Conservation (phyloP, 2,797 vertebrate genomes). For the Valencia hispanica region DNA sequence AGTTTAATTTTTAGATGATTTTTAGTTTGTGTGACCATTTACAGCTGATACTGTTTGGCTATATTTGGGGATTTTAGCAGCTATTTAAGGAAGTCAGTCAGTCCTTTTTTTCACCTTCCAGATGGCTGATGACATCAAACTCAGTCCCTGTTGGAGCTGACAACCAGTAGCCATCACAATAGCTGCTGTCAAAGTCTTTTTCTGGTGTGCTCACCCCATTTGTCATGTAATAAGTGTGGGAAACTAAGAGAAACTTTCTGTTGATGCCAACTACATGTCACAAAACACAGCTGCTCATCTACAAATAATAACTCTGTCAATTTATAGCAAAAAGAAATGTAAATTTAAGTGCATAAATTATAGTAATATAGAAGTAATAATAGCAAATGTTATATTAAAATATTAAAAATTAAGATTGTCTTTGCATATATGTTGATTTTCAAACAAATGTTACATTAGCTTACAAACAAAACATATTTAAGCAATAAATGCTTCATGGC, state of each 20-base stretch:
- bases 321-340: background rate
- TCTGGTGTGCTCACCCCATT: conserved; percentile 46
- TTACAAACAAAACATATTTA: conserved; percentile 16
- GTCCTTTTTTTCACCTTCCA: conserved; percentile 46
- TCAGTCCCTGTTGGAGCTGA: conserved; percentile 41
- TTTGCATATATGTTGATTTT: background rate
- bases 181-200: conserved; percentile 57
- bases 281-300: background rate
- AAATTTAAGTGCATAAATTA: background rate
- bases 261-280: background rate
- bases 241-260: conserved; percentile 54
- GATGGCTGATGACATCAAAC: conserved; percentile 54
- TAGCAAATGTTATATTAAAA: background rate
- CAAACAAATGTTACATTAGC: background rate
- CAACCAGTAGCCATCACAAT: background rate
- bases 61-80: background rate
- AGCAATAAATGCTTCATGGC: conserved; percentile 29
- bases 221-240: conserved; percentile 60
- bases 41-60: background rate
- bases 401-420: background rate
- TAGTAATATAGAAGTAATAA: too few relatives aligned
- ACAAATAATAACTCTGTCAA: background rate
- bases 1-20: background rate
- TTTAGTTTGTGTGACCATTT: background rate
- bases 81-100: conserved; percentile 2